Percentiles rank a stretch among this genome's conserved stretches.
Evolutionary conservation across 1,140 invertebrate species (phyloP).

Genomic region (Conus betulinus): DNA sequence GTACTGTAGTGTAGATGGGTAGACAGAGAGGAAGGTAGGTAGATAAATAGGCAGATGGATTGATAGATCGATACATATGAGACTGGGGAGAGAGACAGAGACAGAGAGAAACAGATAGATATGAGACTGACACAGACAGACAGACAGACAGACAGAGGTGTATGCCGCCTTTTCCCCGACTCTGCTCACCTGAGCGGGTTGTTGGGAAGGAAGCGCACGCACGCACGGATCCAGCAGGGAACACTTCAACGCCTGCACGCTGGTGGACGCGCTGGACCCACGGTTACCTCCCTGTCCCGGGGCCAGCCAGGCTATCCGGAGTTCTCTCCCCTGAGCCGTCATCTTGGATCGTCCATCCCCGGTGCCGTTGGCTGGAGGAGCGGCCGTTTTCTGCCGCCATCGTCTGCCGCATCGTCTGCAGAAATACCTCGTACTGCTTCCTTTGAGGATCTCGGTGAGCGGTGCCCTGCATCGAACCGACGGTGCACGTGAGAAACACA

Average conservation of each 20-base stretch:
- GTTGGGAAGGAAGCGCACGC: conserved; percentile 21
- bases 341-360: not conserved
- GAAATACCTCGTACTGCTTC: not conserved
- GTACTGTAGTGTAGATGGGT: no score
- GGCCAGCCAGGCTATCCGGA: conserved; percentile 61
- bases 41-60: no score
- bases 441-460: not conserved
- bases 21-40: no score
- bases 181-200: conserved; percentile 37
- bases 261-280: conserved; percentile 48
- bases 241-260: conserved; percentile 51
- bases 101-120: no score
- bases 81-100: no score
- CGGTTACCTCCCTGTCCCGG: conserved; percentile 49
- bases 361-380: not conserved
- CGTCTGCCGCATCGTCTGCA: not conserved
- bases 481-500: not conserved
- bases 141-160: no score
- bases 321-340: conserved; percentile 31
- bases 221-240: conserved; percentile 38
- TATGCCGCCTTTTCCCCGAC: no score
- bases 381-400: not conserved
- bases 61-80: no score
- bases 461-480: no score
- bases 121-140: no score